Evolutionary conservation across 2,797 vertebrate genomes (phyloP), one percentile per base, ranked within the genome.

Genomic region (Argya squamiceps): DNA sequence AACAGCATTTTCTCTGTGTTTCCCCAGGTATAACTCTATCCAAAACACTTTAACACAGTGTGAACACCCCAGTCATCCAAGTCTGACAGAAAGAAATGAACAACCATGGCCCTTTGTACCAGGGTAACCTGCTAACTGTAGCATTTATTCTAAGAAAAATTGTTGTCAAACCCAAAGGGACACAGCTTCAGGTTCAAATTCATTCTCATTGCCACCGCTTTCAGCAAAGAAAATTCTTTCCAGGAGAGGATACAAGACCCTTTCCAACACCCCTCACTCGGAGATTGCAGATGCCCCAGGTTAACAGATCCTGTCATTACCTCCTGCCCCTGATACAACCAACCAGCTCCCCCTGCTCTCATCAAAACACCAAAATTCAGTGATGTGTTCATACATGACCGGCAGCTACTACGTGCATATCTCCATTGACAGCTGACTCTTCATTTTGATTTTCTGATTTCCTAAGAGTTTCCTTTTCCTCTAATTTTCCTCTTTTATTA

Each of bases 311-410:
- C 52, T 62, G 9, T 10, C 36, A 6, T 59, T 58, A 41, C 18
- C 43, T 76, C n/a, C 47, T 41, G 27, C 32, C 32, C 37, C 9
- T 24, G 9, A 50, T 19, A 46, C 14, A 59, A 55, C 4, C 32
- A 55, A 4, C 10, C 62, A 78, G 39, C 20, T 87, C 30, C 41
- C 64, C 27, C 49, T 87, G n/a, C 58, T 36, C 34, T 44, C 39
- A 69, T 21, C 3, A 5, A 41, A 76, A 64, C 46, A 58, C 14
- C 55, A 79, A 49, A 82, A 69, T 34, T 24, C 27, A 73, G 21
- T 41, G 11, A 60, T 5, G 53, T 53, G 41, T 10, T 68, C 59
- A 58, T 1, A 1, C 4, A 21, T 1, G 0, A 46, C 27, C 46
- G 43, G 7, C 27, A 82, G 44, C 27, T 56, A n/a, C 23, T 37